phyloP scores from a whole-genome alignment of 2,113 vertebrate species.

The Mesocricetus auratus region DNA sequence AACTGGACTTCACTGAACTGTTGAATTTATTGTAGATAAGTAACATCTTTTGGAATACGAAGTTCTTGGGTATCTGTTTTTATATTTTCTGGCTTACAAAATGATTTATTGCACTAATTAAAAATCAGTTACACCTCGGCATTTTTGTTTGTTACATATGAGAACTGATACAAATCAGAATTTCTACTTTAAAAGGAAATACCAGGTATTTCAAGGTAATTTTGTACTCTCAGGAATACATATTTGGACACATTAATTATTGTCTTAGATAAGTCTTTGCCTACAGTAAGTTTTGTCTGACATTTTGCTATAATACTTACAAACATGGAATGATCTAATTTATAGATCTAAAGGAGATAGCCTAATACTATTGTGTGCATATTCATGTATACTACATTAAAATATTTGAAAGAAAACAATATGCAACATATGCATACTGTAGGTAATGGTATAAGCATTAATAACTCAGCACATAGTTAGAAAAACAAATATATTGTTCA shows the following conservation, averaged over 20 bases:
- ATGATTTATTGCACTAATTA: neutral
- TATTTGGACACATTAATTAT: neutral
- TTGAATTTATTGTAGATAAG: constrained; percentile 44
- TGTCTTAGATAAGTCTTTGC: neutral
- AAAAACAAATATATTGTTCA: neutral
- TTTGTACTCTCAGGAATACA: neutral
- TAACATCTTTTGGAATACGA: constrained; percentile 15
- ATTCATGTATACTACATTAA: neutral
- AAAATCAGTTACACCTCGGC: neutral
- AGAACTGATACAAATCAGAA: neutral
- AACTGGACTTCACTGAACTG: constrained; percentile 22
- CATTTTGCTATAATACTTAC: neutral
- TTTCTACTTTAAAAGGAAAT: constrained; percentile 38
- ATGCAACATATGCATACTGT: neutral
- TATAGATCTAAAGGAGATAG: neutral
- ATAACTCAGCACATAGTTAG: neutral
- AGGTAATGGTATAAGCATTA: neutral
- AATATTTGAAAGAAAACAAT: constrained; percentile 1
- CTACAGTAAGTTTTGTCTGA: neutral
- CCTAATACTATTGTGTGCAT: neutral
- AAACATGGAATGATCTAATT: neutral
- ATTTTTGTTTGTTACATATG: constrained; percentile 19
- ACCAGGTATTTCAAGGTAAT: neutral
- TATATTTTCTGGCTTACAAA: neutral
- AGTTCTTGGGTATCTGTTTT: neutral